Evolutionary conservation across 1,140 invertebrate species (phyloP).

Genomic region (Anastrepha obliqua): DNA sequence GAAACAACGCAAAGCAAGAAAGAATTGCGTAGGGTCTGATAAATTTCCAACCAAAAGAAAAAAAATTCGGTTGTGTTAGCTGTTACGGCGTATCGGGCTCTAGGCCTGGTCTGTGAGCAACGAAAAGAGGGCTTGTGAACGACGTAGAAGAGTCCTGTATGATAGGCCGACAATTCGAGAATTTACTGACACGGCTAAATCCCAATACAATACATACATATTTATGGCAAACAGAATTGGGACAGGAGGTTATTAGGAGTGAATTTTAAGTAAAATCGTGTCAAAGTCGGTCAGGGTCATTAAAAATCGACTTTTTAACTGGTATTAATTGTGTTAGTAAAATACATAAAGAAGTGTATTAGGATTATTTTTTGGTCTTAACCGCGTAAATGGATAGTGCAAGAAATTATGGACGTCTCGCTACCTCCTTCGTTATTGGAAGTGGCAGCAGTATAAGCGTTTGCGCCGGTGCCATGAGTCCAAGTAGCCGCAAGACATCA

Average conservation of each 20-base stretch:
- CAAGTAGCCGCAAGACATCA: conserved; percentile 57
- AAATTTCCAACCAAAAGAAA: neutral
- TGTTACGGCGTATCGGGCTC: neutral
- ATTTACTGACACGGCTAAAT: neutral
- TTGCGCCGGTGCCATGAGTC: neutral
- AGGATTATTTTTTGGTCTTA: neutral
- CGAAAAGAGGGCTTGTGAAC: neutral
- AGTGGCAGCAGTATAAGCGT: neutral
- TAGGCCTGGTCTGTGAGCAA: too few species aligned
- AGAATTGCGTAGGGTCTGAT: neutral
- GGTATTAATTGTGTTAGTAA: neutral
- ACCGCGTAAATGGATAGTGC: conserved; percentile 22
- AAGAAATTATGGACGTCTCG: conserved; percentile 7
- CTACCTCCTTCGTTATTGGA: conserved; percentile 26
- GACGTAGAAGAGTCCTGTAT: neutral
- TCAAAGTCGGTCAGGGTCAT: conserved; percentile 34
- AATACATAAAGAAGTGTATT: neutral
- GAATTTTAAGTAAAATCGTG: too few species aligned
- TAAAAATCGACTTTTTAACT: neutral
- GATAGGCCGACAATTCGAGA: neutral
- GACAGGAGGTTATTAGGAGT: neutral
- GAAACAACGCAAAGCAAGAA: neutral
- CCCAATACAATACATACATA: conserved; percentile 47
- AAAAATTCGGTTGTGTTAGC: neutral
- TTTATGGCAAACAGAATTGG: neutral